Base-by-base conservation (phyloP, 2,797 vertebrate genomes). In the Falco cherrug region DNA sequence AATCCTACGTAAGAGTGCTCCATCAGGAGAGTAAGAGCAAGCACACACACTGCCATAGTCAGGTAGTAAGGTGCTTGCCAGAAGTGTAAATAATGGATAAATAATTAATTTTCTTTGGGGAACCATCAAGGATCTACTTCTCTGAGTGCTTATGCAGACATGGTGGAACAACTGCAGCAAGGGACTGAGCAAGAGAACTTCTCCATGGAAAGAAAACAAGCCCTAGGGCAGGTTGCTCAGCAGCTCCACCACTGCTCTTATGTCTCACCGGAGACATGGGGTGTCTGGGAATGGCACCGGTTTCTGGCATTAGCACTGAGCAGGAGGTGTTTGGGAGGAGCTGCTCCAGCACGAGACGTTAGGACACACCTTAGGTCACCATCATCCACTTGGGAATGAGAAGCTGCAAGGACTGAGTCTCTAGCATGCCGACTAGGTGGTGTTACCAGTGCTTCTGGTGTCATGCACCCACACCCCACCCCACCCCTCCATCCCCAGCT, bases 31-130 rank as follows among this genome's bases (percentile, higher is more conserved):
- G 35, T 28, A 57, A 71, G 45, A 83, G 74, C 5, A 3, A 83
- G 59, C 76, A 53, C 51, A 79, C 70, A 59, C 70, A 60, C 25
- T 50, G 79, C 87, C 41, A 39, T 28, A 60, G 59, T 41, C 2
- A 1, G 75, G 75, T 39, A 82, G 89, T 13, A 53, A 70, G 60
- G 60, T 87, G 71, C 78, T 87, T 64, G 75, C 86, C 86, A 91
- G 53, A 45, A 79, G 39, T 25, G 45, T 28, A 70, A 94, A 77
- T 83, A 86, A 54, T 35, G 75, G 71, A 53, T 51, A 89, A 93
- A 68, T 43, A 74, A 87, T 85, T 83, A 41, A 81, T 87, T 92
- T 68, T 84, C 89, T 90, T 68, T 12, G 21, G 82, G 70, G 45
- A 91, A 29, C 53, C 79, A 71, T 92, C 84, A 83, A n/a, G 56